A percentile compares a stretch with the other conserved stretches of the same genome.
phyloP scores from a whole-genome alignment of 1,140 invertebrate genomes.

The Bilobella aurantiaca region DNA sequence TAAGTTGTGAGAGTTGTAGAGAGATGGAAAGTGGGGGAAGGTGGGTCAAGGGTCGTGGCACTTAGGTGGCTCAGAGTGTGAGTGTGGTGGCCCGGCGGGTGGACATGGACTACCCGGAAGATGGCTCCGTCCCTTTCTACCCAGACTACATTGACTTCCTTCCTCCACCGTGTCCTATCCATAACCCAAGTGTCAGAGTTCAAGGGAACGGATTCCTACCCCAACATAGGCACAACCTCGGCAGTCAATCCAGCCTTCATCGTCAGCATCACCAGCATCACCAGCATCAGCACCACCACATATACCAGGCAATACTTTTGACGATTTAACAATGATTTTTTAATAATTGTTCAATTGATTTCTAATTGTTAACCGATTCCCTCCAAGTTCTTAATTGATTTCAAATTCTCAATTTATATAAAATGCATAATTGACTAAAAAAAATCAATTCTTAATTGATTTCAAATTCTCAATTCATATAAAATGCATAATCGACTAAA shows the following conservation, averaged over 20 bases:
- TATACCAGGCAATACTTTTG: constrained; percentile 16
- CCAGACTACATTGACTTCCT: constrained; percentile 34
- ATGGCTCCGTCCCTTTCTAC: constrained; percentile 22
- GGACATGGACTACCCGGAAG: constrained; percentile 24
- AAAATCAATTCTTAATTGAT: no score
- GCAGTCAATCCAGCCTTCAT: no score
- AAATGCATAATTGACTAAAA: no score
- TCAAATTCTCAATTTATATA: not conserved
- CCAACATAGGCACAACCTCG: no score
- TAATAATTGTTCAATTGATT: not conserved
- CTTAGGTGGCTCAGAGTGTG: constrained; percentile 9
- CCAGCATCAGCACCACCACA: constrained; percentile 31
- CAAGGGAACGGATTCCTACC: constrained; percentile 34
- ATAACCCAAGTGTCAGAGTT: constrained; percentile 30
- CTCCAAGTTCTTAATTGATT: not conserved
- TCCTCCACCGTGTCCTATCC: constrained; percentile 35
- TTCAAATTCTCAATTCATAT: no score
- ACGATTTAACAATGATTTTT: not conserved
- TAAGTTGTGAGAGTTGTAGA: not conserved
- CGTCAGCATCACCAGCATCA: constrained; percentile 27
- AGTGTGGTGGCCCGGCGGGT: constrained; percentile 16
- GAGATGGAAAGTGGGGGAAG: not conserved
- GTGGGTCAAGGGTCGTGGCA: constrained; percentile 3
- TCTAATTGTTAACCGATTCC: not conserved
- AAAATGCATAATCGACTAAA: no score